A percentile compares a stretch with the other conserved stretches of the same genome.
Evolutionary conservation across 2,888 invertebrate species (phyloP).

Genomic region (Hipparchia semele): DNA sequence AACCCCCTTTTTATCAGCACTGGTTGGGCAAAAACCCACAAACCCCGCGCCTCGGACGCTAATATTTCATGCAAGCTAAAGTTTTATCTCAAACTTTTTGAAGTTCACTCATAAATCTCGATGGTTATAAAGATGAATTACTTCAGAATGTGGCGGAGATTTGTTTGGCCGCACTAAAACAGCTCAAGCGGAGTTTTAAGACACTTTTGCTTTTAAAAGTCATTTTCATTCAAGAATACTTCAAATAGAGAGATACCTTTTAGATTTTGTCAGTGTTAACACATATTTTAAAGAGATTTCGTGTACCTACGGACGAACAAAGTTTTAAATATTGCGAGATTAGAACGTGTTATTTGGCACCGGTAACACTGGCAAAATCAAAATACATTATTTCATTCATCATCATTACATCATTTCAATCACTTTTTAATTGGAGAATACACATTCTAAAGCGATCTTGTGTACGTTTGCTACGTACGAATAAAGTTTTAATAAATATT

Average conservation of each 20-base stretch:
- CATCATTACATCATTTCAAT: no score
- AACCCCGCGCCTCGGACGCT: conserved; percentile 29
- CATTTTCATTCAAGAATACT: conserved; percentile 6
- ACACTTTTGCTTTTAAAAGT: conserved; percentile 14
- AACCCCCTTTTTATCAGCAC: neutral
- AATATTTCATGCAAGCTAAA: conserved; percentile 38
- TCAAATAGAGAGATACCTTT: conserved; percentile 2
- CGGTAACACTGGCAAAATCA: no score
- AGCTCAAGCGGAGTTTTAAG: conserved; percentile 22
- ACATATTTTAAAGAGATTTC: neutral
- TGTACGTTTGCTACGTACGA: no score
- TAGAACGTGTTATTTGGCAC: no score
- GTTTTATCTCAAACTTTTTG: conserved; percentile 38
- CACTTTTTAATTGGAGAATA: no score
- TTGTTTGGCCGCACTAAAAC: conserved; percentile 30
- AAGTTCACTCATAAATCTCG: conserved; percentile 39
- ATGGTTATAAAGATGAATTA: conserved; percentile 38
- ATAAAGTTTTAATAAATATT: no score
- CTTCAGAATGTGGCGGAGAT: conserved; percentile 32
- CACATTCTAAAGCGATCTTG: neutral
- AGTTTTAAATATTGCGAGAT: no score
- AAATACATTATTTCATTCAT: no score
- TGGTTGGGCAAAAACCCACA: conserved; percentile 7
- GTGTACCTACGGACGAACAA: no score
- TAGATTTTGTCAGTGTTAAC: conserved; percentile 7